Evolutionary conservation across 2,113 vertebrate species (phyloP).

Genomic region (Aegithalos caudatus): DNA sequence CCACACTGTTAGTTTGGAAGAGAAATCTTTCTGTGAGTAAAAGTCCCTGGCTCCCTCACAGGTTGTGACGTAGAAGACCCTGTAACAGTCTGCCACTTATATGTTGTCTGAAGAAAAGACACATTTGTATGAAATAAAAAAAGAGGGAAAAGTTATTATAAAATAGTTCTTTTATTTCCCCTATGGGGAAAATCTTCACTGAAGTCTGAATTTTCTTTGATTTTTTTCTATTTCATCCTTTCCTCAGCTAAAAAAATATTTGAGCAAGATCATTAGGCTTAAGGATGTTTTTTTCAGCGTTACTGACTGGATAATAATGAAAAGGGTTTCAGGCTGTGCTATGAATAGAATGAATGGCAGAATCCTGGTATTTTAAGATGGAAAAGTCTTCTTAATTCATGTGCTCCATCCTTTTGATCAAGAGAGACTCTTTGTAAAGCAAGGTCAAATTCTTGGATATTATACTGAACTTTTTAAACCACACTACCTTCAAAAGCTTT

Average conservation of each 20-base stretch:
- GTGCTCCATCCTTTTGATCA: slow-evolving; percentile 2
- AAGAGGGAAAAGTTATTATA: not conserved
- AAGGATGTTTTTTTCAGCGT: not conserved
- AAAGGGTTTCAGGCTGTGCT: slow-evolving; percentile 20
- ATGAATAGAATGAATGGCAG: not conserved
- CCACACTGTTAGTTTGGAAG: not conserved
- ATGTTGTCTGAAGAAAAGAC: not conserved
- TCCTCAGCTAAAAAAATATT: not conserved
- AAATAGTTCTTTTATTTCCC: not conserved
- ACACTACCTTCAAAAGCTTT: not conserved
- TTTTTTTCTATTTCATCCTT: not conserved
- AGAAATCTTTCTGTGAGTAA: not conserved
- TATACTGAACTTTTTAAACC: not conserved
- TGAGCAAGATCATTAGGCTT: slow-evolving; percentile 7
- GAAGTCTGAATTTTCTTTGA: not conserved
- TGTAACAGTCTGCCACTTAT: not conserved
- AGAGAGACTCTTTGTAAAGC: not conserved
- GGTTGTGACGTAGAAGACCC: not conserved
- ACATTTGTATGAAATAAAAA: not conserved
- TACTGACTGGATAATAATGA: slow-evolving; percentile 1
- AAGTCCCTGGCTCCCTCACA: not conserved
- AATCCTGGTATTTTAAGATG: not conserved
- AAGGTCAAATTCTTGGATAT: not conserved
- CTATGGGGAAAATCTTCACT: not conserved
- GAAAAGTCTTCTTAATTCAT: slow-evolving; percentile 32